These are phyloP conservation scores for Barnardius zonarius DNA, from an alignment of 2,113 vertebrate genomes.

Conservation along the genomic window DNA sequence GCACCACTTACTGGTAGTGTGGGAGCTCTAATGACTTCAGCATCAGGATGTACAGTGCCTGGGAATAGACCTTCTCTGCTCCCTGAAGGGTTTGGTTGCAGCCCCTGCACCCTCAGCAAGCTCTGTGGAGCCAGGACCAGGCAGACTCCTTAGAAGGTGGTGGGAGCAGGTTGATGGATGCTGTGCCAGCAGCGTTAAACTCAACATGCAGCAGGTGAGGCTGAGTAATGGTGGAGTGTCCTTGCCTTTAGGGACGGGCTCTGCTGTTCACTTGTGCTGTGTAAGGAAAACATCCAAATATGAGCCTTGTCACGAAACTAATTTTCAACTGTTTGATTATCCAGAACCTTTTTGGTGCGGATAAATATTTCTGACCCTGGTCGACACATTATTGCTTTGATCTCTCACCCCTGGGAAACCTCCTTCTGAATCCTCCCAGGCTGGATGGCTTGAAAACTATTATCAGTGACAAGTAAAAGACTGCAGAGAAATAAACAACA, in stretches of 20 bases:
- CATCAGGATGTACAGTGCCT: fast-evolving
- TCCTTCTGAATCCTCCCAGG: slow-evolving; percentile 30
- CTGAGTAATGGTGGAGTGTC: not conserved
- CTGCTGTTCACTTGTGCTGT: not conserved
- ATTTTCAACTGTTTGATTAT: slow-evolving; percentile 59
- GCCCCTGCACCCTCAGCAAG: not conserved
- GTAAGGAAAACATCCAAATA: not conserved
- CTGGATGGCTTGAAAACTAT: slow-evolving; percentile 52
- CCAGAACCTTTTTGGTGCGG: slow-evolving; percentile 28
- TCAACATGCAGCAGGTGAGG: not conserved
- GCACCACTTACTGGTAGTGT: not conserved
- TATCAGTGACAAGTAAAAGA: slow-evolving; percentile 65
- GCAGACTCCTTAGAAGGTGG: not conserved
- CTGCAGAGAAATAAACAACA: slow-evolving; percentile 61
- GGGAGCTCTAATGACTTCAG: not conserved
- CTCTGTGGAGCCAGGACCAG: not conserved
- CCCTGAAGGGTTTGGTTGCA: not conserved
- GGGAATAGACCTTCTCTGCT: not conserved
- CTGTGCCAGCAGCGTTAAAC: not conserved
- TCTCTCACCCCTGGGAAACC: slow-evolving; percentile 40
- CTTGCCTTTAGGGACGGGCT: not conserved
- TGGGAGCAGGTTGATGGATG: not conserved
- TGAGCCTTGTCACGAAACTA: slow-evolving; percentile 7
- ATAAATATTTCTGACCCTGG: slow-evolving; percentile 58
- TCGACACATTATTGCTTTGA: slow-evolving; percentile 53